Percentiles rank a stretch among this genome's conserved stretches.
These are phyloP conservation scores for Antheraea assamensis DNA, from an alignment of 2,888 invertebrate species.

Conservation along the genomic window DNA sequence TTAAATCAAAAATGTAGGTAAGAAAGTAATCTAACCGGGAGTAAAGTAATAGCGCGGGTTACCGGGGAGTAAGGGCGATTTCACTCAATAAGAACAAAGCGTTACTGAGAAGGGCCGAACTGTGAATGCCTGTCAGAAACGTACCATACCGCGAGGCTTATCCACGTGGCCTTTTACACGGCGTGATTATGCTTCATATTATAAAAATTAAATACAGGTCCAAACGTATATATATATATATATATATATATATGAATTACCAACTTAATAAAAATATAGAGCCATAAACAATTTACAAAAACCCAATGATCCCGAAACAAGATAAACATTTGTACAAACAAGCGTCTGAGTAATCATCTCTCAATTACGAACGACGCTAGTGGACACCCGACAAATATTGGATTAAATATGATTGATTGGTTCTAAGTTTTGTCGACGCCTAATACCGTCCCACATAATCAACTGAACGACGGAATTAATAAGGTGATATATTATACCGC, in stretches of 20 bases:
- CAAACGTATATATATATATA: too few species aligned
- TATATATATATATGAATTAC: neutral
- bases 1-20: too few species aligned
- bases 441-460: conserved; percentile 21
- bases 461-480: conserved; percentile 19
- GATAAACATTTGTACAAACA: conserved; percentile 45
- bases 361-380: conserved; percentile 50
- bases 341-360: conserved; percentile 53
- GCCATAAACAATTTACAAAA: neutral
- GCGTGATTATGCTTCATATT: too few species aligned
- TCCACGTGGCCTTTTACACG: too few species aligned
- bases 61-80: too few species aligned
- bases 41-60: too few species aligned
- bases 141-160: too few species aligned
- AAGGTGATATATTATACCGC: conserved; percentile 11
- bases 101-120: too few species aligned
- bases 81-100: too few species aligned
- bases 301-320: conserved; percentile 30
- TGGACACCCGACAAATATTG: conserved; percentile 58
- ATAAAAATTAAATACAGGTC: too few species aligned
- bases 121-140: too few species aligned
- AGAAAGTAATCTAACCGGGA: too few species aligned
- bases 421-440: conserved; percentile 53
- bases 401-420: conserved; percentile 67
- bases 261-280: neutral